phyloP scores from a whole-genome alignment of 2,113 vertebrate genomes.

The Eurypyga helias region DNA sequence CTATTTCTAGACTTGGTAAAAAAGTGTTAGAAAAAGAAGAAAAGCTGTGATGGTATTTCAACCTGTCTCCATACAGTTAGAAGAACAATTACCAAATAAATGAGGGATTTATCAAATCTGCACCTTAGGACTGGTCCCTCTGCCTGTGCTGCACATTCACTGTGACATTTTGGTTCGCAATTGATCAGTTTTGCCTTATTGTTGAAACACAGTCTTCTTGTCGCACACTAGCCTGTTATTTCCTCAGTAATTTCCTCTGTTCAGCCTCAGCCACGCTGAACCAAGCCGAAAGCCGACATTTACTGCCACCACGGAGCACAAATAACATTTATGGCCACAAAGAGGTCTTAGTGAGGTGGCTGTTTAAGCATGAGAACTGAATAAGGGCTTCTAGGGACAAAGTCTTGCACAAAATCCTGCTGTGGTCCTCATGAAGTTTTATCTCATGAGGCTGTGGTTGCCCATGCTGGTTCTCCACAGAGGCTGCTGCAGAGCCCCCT shows the following conservation, averaged over 20 bases:
- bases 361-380: not conserved
- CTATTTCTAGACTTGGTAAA: not conserved
- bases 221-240: not conserved
- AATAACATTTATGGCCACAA: not conserved
- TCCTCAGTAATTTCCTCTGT: not conserved
- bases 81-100: not conserved
- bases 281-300: not conserved
- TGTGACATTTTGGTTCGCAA: not conserved
- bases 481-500: fast-evolving
- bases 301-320: not conserved
- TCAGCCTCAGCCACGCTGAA: not conserved
- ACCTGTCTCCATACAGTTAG: not conserved
- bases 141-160: not conserved
- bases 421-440: not conserved
- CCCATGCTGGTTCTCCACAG: fast-evolving
- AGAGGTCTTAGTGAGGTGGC: not conserved
- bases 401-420: not conserved
- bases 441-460: not conserved
- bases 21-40: not conserved
- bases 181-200: not conserved
- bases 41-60: not conserved
- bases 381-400: not conserved
- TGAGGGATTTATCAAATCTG: not conserved
- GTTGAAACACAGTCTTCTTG: not conserved
- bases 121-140: not conserved